phyloP scores from a whole-genome alignment of 1,140 invertebrate genomes.

The Heliothis subflexa region DNA sequence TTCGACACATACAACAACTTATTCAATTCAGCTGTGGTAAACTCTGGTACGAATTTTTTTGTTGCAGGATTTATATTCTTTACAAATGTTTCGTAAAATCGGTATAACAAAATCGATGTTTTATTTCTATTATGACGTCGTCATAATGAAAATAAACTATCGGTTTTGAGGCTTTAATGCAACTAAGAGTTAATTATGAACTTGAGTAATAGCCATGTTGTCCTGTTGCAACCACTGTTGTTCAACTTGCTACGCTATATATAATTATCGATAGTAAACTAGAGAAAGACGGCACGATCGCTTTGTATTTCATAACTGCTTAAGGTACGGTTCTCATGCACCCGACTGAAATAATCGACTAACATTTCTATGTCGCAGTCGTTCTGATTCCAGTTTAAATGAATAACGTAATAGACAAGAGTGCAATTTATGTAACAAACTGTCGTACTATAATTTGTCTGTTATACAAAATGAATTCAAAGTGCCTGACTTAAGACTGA shows the following conservation, averaged over 20 bases:
- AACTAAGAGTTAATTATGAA: not conserved
- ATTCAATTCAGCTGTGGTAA: not conserved
- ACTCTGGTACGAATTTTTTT: not conserved
- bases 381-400: not conserved
- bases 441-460: not conserved
- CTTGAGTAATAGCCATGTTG: not conserved
- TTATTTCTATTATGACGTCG: too few species aligned
- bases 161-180: too few species aligned
- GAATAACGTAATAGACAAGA: not conserved
- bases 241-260: constrained; percentile 31
- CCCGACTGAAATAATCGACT: constrained; percentile 18
- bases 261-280: constrained; percentile 13
- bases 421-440: too few species aligned
- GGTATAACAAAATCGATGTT: too few species aligned
- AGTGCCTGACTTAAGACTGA: constrained; percentile 35
- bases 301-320: constrained; percentile 40
- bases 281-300: constrained; percentile 26
- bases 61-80: too few species aligned
- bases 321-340: constrained; percentile 32
- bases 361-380: not conserved
- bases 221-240: constrained; percentile 38
- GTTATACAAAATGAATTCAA: not conserved
- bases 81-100: too few species aligned
- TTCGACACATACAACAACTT: too few species aligned
- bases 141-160: too few species aligned